Evolutionary conservation across 1,140 invertebrate species (phyloP), one percentile per base, ranked within the genome.

Genomic region (Cherax quadricarinatus): DNA sequence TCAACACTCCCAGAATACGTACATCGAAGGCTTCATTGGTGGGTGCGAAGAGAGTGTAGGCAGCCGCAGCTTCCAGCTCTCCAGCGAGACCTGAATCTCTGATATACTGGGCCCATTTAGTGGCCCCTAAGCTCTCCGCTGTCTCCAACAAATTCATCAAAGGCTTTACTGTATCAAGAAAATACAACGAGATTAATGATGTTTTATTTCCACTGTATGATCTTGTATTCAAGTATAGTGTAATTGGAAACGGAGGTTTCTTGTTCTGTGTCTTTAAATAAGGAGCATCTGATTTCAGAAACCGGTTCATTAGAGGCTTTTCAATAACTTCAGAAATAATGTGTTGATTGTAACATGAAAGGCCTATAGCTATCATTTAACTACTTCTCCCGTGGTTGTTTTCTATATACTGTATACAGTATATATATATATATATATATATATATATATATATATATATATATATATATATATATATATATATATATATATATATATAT

Each of bases 31-130:
- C 96, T 30, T 95, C 94, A 91, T 96, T 95, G 14, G 95, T 95
- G 5, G 96, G 96, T 0, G 95, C 96, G 88, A 96, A 96, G 4
- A 96, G 92, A 0, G 96, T 96, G 94, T 95, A 96, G 4, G 95
- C 95, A 2, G 95, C 95, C 86, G 94, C 82, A 10, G 51, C 80
- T 21, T 91, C 60, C 18, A 96, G 94, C 41, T 95, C 94, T 10
- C 93, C 91, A 14, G 94, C 94, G 24, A 96, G 88, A 4, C 96
- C 96, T 4, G 95, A 94, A 60, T 95, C 94, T 83, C 95, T 94
- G 30, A 96, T 86, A 89, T 95, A 95, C 41, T 94, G 94, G 3
- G 95, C 95, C 93, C 96, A 96, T 66, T 94, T 94, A 0, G 94
- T 94, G 1, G 95, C 95, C n/a, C 95, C 95, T 7, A 96, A 93